phyloP scores from a whole-genome alignment of 2,113 vertebrate species.

The Chlorodrepanis virens region DNA sequence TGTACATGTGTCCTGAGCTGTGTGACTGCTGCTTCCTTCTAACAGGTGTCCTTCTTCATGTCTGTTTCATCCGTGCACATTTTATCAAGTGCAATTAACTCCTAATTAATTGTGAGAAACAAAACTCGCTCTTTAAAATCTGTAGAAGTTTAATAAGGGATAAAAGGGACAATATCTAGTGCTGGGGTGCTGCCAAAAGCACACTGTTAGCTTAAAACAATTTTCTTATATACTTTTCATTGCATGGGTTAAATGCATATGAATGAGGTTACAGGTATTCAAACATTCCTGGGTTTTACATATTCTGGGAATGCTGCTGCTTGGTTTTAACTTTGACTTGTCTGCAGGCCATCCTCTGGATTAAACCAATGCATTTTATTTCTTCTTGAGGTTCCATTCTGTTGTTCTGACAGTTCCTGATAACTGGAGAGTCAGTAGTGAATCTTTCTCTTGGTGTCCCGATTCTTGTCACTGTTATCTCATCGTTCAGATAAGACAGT shows the following conservation, averaged over 20 bases:
- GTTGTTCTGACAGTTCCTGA: not conserved
- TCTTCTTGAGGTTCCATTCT: not conserved
- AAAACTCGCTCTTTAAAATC: not conserved
- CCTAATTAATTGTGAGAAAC: not conserved
- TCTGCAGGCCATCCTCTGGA: not conserved
- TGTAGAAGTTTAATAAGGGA: not conserved
- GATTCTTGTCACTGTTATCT: not conserved
- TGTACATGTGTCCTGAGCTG: fast-evolving
- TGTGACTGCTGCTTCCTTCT: not conserved
- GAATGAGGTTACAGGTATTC: no score
- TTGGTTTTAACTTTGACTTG: not conserved
- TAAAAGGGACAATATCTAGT: not conserved
- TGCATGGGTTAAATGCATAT: not conserved
- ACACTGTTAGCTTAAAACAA: no score
- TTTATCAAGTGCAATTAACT: not conserved
- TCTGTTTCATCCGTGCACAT: not conserved
- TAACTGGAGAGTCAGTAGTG: not conserved
- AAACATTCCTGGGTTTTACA: not conserved
- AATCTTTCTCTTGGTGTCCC: not conserved
- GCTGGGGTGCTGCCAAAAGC: not conserved
- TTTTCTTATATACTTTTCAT: no score
- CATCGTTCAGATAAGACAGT: not conserved
- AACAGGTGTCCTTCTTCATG: no score
- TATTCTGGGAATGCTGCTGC: not conserved
- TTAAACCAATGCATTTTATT: not conserved